Percentiles rank a stretch among this genome's conserved stretches.
phyloP scores from a whole-genome alignment of 2,113 vertebrate genomes.

The Capreolus pygargus region DNA sequence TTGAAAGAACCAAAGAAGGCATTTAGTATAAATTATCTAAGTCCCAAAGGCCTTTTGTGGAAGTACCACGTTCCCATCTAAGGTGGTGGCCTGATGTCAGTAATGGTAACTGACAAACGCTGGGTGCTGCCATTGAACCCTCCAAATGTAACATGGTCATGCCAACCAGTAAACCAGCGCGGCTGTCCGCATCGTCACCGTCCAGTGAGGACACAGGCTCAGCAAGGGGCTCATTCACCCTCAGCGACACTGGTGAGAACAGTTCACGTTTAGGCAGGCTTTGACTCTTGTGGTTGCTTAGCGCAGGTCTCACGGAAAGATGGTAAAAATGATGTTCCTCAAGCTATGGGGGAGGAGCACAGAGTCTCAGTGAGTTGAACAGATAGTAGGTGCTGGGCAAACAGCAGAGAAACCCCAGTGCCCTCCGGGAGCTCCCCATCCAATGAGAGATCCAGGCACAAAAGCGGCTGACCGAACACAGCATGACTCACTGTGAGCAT shows the following conservation, averaged over 20 bases:
- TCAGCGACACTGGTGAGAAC: not conserved
- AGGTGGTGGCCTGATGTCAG: not conserved
- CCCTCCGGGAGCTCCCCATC: not conserved
- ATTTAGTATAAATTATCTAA: too few relatives aligned
- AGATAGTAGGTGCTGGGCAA: not conserved
- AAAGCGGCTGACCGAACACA: too few relatives aligned
- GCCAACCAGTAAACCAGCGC: fast-evolving
- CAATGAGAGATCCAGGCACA: not conserved
- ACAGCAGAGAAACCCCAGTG: not conserved
- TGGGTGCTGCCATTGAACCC: not conserved
- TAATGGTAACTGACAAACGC: fast-evolving
- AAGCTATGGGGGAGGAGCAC: not conserved
- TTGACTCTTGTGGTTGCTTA: not conserved
- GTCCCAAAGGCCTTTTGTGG: not conserved
- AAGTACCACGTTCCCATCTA: not conserved
- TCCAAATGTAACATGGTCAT: fast-evolving
- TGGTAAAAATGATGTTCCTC: not conserved
- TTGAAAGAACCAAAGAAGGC: not conserved
- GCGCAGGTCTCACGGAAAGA: not conserved
- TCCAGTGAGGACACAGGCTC: not conserved
- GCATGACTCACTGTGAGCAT: fast-evolving
- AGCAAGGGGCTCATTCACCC: not conserved
- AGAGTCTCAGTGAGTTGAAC: not conserved
- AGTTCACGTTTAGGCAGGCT: fast-evolving
- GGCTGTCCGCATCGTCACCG: not conserved